Evolutionary conservation across 2,888 invertebrate genomes (phyloP), one percentile per base, ranked within the genome.

Genomic region (Micropterix aruncella): DNA sequence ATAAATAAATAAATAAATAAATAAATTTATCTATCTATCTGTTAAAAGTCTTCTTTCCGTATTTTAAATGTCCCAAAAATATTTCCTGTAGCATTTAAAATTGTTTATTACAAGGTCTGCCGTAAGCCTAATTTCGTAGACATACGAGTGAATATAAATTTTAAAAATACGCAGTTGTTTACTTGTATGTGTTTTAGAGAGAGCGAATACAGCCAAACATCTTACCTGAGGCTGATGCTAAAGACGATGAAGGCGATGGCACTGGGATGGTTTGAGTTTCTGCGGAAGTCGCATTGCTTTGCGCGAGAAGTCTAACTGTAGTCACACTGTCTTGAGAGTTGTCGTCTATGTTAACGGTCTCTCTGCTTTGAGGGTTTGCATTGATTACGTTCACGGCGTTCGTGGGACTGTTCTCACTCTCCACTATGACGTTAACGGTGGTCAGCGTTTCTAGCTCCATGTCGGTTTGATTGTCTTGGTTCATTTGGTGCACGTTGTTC

Each of bases 151-250:
- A n/a, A n/a, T n/a, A n/a, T n/a, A n/a, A n/a, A n/a, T n/a, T n/a
- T n/a, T n/a, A n/a, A n/a, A n/a, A n/a, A n/a, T n/a, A n/a, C n/a
- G n/a, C n/a, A n/a, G n/a, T n/a, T n/a, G n/a, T n/a, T n/a, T n/a
- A n/a, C n/a, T n/a, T n/a, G n/a, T n/a, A n/a, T n/a, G n/a, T n/a
- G n/a, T n/a, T n/a, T n/a, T n/a, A n/a, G n/a, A n/a, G n/a, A n/a
- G n/a, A n/a, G n/a, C n/a, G n/a, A n/a, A n/a, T n/a, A n/a, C n/a
- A n/a, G n/a, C n/a, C n/a, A n/a, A n/a, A n/a, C n/a, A n/a, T n/a
- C n/a, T 56, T 61, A 71, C 71, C 71, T 71, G 70, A 71, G 18
- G 68, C 65, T 36, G 67, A 65, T 27, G 64, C 63, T 46, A 61
- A 63, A n/a, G n/a, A n/a, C n/a, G n/a, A n/a, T 40, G 66, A 60